Evolutionary conservation across 2,113 vertebrate species (phyloP), one percentile per base, ranked within the genome.

Genomic region (Melozone crissalis): DNA sequence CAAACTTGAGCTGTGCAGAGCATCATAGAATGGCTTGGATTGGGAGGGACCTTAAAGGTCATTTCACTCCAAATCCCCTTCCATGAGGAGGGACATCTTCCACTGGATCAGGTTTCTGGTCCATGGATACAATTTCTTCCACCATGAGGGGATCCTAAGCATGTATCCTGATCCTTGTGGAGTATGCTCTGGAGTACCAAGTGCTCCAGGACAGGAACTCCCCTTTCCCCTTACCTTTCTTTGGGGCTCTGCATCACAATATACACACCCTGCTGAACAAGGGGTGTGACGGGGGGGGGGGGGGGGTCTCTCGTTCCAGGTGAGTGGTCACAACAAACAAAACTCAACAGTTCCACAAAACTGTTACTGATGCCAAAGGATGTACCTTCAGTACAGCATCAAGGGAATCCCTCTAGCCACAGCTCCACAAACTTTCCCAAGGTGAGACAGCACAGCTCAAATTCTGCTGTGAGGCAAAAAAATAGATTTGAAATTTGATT

Each of bases 161-260:
- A 73, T 1, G 0, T 20, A 66, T 33, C n/a, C 22, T 9, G 0
- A 2, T 41, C 37, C 51, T 51, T 8, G 9, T 4, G 10, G 24
- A 52, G 18, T 5, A 4, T 26, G 28, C 15, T 59, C 43, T 9
- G 37, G 39, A 30, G 27, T 30, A 30, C 18, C 1, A 1, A 35
- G 22, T 35, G 30, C 37, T 46, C 41, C 23, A 17, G 61, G 74
- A 62, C 43, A 61, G 4, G 2, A n/a, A 44, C 7, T 62, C 19
- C 6, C 21, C 58, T 55, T 69, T 43, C 13, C 16, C 30, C 15
- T 51, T 13, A 18, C n/a, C 49, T 69, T 52, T 30, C 51, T 65
- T 21, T 35, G 13, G 35, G 26, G 33, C 9, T 84, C 43, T 67
- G 28, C 22, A 14, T n/a, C 55, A 74, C 10, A 28, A 46, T 2